A percentile compares a stretch with the other conserved stretches of the same genome.
Evolutionary conservation across 2,797 vertebrate species (phyloP).

Genomic region (Enteromius radiatus): DNA sequence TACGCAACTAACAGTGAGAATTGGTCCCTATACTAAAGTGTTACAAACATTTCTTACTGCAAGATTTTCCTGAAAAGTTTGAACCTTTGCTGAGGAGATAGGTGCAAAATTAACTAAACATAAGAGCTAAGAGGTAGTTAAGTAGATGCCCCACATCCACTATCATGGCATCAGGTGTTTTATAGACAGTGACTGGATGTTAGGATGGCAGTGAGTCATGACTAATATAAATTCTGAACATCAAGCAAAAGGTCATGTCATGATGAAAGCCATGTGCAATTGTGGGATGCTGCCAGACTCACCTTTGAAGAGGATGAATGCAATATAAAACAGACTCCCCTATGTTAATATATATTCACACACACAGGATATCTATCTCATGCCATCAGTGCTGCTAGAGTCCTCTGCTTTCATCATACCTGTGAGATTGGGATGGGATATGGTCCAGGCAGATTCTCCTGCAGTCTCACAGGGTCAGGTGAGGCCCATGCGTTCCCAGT

Average conservation of each 20-base stretch:
- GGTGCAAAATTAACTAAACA: background rate
- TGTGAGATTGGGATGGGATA: constrained; percentile 83
- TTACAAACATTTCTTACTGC: background rate
- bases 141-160: constrained; percentile 8
- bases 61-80: background rate
- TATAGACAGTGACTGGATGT: constrained; percentile 32
- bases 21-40: background rate
- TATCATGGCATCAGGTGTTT: constrained; percentile 33
- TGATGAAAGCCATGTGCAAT: constrained; percentile 48
- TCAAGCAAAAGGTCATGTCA: constrained; percentile 56
- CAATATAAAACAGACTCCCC: constrained; percentile 4
- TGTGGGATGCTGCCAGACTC: constrained; percentile 34
- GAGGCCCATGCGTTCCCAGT: constrained; percentile 81
- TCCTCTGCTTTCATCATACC: constrained; percentile 60
- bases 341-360: constrained; percentile 5
- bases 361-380: background rate
- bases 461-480: constrained; percentile 78
- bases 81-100: background rate
- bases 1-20: background rate
- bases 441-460: constrained; percentile 79
- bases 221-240: constrained; percentile 56
- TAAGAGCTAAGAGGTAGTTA: constrained; percentile 24
- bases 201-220: constrained; percentile 41
- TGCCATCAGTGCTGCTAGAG: background rate
- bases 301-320: constrained; percentile 15